A percentile compares a stretch with the other conserved stretches of the same genome.
phyloP scores from a whole-genome alignment of 2,797 vertebrate genomes.

The Catamblyrhynchus diadema region DNA sequence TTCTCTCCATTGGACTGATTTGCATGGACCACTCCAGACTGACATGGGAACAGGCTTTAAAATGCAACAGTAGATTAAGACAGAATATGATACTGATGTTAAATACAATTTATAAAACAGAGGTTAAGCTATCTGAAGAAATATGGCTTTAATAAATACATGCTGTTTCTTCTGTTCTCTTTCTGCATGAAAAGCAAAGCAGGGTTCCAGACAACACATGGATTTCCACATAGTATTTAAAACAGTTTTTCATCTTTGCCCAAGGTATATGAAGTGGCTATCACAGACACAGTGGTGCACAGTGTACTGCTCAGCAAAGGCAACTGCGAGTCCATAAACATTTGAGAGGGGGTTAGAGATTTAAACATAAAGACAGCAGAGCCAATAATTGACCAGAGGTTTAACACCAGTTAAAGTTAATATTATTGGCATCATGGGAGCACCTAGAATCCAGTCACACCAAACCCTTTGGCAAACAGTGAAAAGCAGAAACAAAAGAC shows the following conservation, averaged over 20 bases:
- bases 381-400: neutral
- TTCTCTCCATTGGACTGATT: constrained; percentile 24
- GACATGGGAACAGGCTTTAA: constrained; percentile 34
- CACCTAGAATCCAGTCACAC: neutral
- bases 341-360: neutral
- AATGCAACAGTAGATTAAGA: constrained; percentile 45
- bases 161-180: constrained; percentile 26
- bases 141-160: constrained; percentile 48
- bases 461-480: neutral
- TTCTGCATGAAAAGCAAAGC: constrained; percentile 21
- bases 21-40: neutral
- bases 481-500: neutral
- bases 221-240: neutral
- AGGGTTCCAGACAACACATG: constrained; percentile 24
- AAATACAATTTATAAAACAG: constrained; percentile 43
- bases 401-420: neutral
- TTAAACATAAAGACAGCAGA: neutral
- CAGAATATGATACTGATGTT: constrained; percentile 42
- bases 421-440: neutral
- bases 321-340: neutral
- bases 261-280: neutral
- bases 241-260: neutral
- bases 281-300: neutral
- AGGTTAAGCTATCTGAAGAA: constrained; percentile 50
- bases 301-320: neutral